Conservation (phyloP, 2,888 invertebrate genomes). For the Stictocephala bisonia region DNA sequence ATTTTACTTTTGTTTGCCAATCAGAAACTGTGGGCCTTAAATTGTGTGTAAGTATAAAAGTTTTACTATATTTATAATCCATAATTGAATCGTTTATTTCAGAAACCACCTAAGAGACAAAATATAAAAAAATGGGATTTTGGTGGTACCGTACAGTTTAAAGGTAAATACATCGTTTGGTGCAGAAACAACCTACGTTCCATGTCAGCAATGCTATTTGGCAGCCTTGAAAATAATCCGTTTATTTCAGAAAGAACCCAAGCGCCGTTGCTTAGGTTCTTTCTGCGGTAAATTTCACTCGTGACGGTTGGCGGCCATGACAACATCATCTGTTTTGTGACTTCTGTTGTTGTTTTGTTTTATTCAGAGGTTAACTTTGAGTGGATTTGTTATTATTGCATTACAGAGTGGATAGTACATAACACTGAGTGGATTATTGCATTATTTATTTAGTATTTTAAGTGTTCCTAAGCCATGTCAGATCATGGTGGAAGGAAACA, state of each 20-base stretch:
- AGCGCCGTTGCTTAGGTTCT: slow-evolving; percentile 38
- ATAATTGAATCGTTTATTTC: slow-evolving; percentile 32
- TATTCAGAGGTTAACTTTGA: background rate
- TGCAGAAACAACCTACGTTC: slow-evolving; percentile 42
- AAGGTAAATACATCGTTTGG: slow-evolving; percentile 43
- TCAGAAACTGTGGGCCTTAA: too few species aligned
- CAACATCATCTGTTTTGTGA: background rate
- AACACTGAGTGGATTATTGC: slow-evolving; percentile 9
- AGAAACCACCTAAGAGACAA: slow-evolving; percentile 31
- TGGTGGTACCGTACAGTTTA: slow-evolving; percentile 1
- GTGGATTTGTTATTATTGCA: too few species aligned
- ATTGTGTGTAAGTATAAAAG: too few species aligned
- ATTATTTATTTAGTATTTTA: too few species aligned
- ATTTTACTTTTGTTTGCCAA: too few species aligned
- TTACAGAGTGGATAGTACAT: too few species aligned
- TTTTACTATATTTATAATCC: too few species aligned
- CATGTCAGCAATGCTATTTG: slow-evolving; percentile 38
- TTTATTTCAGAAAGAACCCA: slow-evolving; percentile 47
- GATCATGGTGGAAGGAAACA: too few species aligned
- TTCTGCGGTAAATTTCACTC: slow-evolving; percentile 46
- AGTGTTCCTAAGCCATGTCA: too few species aligned
- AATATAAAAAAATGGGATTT: background rate
- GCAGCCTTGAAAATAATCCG: slow-evolving; percentile 41
- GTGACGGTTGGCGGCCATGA: background rate
- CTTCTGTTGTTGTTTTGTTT: slow-evolving; percentile 10